phyloP scores from a whole-genome alignment of 2,113 vertebrate species.

The Turdus rufiventris region DNA sequence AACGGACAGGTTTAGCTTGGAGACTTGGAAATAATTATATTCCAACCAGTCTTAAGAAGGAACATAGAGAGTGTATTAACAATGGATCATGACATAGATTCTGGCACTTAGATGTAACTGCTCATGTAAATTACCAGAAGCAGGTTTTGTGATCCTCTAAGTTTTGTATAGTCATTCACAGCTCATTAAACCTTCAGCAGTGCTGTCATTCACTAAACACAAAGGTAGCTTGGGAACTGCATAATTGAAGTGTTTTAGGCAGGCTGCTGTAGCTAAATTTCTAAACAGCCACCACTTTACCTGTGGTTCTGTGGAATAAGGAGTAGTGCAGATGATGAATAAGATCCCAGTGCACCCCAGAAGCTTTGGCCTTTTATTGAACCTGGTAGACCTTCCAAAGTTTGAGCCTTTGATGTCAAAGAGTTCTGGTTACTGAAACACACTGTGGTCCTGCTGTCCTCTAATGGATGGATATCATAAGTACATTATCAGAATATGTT shows the following conservation, averaged over 20 bases:
- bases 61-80: background rate
- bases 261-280: constrained; percentile 6
- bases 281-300: background rate
- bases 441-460: background rate
- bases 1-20: constrained; percentile 22
- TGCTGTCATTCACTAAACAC: constrained; percentile 16
- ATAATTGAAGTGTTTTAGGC: constrained; percentile 36
- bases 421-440: background rate
- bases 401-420: background rate
- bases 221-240: constrained; percentile 32
- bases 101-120: constrained; percentile 18
- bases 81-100: constrained; percentile 32
- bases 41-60: background rate
- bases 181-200: constrained; percentile 47
- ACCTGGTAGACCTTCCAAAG: background rate
- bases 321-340: background rate
- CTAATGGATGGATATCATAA: background rate
- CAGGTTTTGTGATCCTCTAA: constrained; percentile 26
- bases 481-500: background rate
- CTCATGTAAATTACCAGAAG: constrained; percentile 48
- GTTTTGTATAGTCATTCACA: constrained; percentile 55
- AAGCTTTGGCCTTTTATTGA: background rate
- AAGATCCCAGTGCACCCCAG: background rate
- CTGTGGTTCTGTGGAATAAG: background rate
- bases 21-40: constrained; percentile 32